Evolutionary conservation across 2,113 vertebrate genomes (phyloP).

Genomic region (Albula goreensis): DNA sequence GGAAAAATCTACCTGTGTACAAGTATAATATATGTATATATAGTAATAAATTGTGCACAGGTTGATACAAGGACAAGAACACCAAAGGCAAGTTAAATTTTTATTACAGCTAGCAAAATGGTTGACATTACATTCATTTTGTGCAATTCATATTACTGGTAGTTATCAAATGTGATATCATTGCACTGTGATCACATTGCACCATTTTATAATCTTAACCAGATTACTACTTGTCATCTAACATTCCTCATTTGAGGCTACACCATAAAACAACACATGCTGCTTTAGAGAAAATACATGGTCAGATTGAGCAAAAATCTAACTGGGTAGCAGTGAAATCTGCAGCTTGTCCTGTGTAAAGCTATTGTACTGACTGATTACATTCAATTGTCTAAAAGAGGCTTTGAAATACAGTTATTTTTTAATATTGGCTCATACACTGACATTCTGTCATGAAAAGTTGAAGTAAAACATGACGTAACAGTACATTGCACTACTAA

Average conservation of each 20-base stretch:
- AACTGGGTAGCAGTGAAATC: background rate
- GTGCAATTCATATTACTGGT: background rate
- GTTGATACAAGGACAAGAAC: background rate
- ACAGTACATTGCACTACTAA: slow-evolving; percentile 59
- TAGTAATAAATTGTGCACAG: too few relatives aligned
- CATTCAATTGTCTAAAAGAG: background rate
- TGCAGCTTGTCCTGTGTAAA: background rate
- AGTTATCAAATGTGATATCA: background rate
- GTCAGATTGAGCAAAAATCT: background rate
- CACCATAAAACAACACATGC: slow-evolving; percentile 56
- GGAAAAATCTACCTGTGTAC: background rate
- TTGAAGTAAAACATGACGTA: background rate
- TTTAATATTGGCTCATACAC: background rate
- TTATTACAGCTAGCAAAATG: background rate
- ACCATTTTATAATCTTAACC: background rate
- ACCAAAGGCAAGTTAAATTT: background rate
- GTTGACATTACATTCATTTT: background rate
- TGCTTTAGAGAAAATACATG: slow-evolving; percentile 38
- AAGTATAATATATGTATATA: background rate
- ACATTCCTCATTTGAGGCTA: slow-evolving; percentile 65
- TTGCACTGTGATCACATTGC: background rate
- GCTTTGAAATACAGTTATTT: background rate
- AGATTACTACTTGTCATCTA: background rate
- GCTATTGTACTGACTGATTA: background rate
- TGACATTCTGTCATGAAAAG: slow-evolving; percentile 35